Conservation (phyloP, 1,140 invertebrate species). For the Cydia fagiglandana region DNA sequence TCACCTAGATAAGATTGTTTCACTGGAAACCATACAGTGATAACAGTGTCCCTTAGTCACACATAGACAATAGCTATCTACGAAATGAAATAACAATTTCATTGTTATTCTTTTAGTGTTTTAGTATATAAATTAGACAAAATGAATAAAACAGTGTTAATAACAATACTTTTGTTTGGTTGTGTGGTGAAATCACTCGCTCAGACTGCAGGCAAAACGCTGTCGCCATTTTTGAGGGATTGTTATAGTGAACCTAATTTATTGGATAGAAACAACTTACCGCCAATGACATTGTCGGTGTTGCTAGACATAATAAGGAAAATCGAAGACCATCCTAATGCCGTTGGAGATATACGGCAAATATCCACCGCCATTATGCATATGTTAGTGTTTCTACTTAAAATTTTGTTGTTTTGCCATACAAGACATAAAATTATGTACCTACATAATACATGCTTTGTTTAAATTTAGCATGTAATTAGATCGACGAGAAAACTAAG, state of each 20-base stretch:
- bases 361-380: constrained; percentile 54
- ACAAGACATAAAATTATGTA: too few relatives aligned
- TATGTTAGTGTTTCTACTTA: constrained; percentile 31
- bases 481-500: too few relatives aligned
- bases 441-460: not conserved
- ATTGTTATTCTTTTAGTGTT: not conserved
- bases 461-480: too few relatives aligned
- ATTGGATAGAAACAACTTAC: constrained; percentile 79
- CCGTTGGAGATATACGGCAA: constrained; percentile 73
- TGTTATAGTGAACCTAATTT: constrained; percentile 82
- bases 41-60: constrained; percentile 2
- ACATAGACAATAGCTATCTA: constrained; percentile 5
- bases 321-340: constrained; percentile 80
- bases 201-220: constrained; percentile 71
- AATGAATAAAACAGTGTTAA: constrained; percentile 19
- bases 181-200: not conserved
- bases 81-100: not conserved
- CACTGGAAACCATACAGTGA: constrained; percentile 1
- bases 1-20: constrained; percentile 35
- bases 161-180: constrained; percentile 11
- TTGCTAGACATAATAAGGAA: constrained; percentile 84
- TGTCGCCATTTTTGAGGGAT: constrained; percentile 79
- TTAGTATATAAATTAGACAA: not conserved
- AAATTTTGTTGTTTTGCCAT: not conserved
- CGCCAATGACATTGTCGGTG: constrained; percentile 82